A percentile compares a stretch with the other conserved stretches of the same genome.
Evolutionary conservation across 2,888 invertebrate species (phyloP).

Genomic region (Leptinotarsa haldemani): DNA sequence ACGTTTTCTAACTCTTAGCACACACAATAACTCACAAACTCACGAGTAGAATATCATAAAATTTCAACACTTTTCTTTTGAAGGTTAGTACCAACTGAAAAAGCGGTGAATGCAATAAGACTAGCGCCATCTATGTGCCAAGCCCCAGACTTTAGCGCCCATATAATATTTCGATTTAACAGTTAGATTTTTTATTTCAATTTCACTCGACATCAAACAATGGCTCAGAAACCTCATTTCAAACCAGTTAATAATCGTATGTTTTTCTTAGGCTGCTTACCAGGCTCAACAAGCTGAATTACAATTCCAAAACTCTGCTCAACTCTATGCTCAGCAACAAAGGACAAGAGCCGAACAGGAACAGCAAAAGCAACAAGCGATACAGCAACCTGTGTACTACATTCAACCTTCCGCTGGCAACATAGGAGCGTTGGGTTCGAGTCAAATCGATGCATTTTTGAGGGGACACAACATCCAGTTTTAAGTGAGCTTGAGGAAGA

Average conservation of each 20-base stretch:
- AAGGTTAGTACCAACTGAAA: too few species aligned
- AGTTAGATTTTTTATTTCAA: too few species aligned
- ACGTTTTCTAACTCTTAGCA: too few species aligned
- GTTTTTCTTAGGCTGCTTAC: constrained; percentile 60
- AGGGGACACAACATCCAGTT: constrained; percentile 78
- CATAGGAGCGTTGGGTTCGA: constrained; percentile 66
- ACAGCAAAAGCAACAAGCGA: constrained; percentile 63
- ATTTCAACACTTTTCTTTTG: too few species aligned
- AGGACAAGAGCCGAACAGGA: constrained; percentile 64
- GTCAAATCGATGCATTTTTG: constrained; percentile 85
- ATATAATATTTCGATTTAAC: too few species aligned
- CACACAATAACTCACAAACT: too few species aligned
- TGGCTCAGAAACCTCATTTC: not conserved
- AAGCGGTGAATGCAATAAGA: too few species aligned
- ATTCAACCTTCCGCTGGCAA: constrained; percentile 67
- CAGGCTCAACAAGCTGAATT: constrained; percentile 76
- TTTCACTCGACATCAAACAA: not conserved
- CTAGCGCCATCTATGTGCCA: too few species aligned
- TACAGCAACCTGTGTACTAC: constrained; percentile 69
- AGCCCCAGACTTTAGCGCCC: too few species aligned
- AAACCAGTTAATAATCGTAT: not conserved
- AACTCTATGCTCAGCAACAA: constrained; percentile 66
- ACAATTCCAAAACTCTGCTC: constrained; percentile 71
- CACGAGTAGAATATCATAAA: too few species aligned
- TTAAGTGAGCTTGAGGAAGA: constrained; percentile 61